Evolutionary conservation across 1,140 invertebrate genomes (phyloP), one percentile per base, ranked within the genome.

Genomic region (Hydropsyche tenuis): DNA sequence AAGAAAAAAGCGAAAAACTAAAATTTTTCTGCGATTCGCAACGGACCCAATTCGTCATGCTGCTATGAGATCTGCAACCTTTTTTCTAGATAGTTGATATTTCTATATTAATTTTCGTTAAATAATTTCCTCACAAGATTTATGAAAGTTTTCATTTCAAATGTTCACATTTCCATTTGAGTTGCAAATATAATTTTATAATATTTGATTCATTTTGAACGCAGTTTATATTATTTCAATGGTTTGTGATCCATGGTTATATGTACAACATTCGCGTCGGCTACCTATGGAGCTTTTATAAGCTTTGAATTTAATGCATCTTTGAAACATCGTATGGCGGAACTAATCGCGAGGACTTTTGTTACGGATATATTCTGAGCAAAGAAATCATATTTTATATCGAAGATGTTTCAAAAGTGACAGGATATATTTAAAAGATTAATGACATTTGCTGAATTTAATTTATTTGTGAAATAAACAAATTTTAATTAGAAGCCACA

Each of bases 1-100:
- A 77, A 77, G 76, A 77, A 77, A 77, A 77, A 75, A 75, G 73
- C 76, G 76, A 75, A 75, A 75, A 77, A 77, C 76, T 77, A 66
- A 73, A 77, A 75, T 73, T 77, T 77, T 77, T 73, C 76, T 75
- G 73, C 76, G 69, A 73, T 77, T 77, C 73, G 76, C 53, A 70
- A 74, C 75, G 75, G 75, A 69, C 27, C 27, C 53, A 43, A 66
- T 77, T 71, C 12, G 75, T 73, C 73, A 77, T 73, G 75, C 18
- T 74, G 23, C 18, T 3, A 1, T 25, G 18, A 20, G 16, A 48
- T 70, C 51, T 23, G 14, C 22, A 70, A 70, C 48, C 48, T 37
- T 70, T 70, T 70, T 22, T 20, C 20, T 3, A 6, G n/a, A n/a
- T n/a, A n/a, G n/a, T n/a, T n/a, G n/a, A n/a, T n/a, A n/a, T n/a